Percentiles rank a stretch among this genome's conserved stretches.
Conservation (phyloP, 2,113 vertebrate species). For the Eptesicus fuscus region DNA sequence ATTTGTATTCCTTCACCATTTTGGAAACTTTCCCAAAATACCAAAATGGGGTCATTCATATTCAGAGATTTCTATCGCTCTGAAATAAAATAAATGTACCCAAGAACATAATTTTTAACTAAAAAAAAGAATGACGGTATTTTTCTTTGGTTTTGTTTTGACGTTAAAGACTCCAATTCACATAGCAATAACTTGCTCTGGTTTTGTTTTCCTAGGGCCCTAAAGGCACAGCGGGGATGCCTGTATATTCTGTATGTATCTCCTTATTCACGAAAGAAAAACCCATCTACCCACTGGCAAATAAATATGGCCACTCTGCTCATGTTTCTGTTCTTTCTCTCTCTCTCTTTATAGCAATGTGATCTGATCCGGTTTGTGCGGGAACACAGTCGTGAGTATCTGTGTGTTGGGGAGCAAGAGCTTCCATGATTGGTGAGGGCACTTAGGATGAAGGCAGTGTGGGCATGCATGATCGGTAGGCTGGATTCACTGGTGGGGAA, state of each 20-base stretch:
- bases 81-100: neutral
- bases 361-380: conserved; percentile 83
- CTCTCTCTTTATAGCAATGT: conserved; percentile 80
- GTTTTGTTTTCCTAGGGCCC: conserved; percentile 78
- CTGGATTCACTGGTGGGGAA: neutral
- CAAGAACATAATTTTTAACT: neutral
- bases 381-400: conserved; percentile 85
- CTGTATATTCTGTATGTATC: conserved; percentile 81
- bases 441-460: accelerated
- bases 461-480: too few relatives aligned
- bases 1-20: neutral
- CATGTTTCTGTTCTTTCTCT: neutral
- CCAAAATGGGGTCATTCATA: neutral
- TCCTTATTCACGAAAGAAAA: neutral
- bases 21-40: neutral
- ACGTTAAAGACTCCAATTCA: neutral
- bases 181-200: neutral
- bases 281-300: neutral
- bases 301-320: neutral
- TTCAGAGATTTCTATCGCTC: neutral
- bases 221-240: conserved; percentile 80
- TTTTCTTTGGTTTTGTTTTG: neutral
- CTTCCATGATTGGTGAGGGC: neutral
- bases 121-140: neutral
- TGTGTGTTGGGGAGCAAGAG: neutral